Evolutionary conservation across 1,140 invertebrate species (phyloP), one percentile per base, ranked within the genome.

Genomic region (Lordiphosa clarofinis): DNA sequence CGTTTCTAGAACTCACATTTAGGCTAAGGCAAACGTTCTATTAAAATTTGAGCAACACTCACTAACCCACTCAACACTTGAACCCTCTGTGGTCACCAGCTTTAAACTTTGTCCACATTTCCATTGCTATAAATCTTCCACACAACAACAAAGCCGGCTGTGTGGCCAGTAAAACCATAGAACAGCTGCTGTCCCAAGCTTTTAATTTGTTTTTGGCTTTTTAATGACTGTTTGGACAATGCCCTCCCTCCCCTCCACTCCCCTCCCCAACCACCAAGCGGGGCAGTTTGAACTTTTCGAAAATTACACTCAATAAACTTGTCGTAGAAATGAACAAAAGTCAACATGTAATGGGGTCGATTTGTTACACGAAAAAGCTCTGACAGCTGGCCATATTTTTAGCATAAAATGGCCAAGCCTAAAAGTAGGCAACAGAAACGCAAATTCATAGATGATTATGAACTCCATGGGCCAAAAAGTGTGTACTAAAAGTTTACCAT

Each of bases 11-110:
- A 38, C 63, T 46, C 24, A 56, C 58, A 57, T 52, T 70, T 73
- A 58, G 60, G 67, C 64, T 47, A 54, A 75, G 49, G 74, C 78
- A 86, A 75, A 49, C 72, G 74, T 84, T 84, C 78, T 48, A 84
- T 36, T 53, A 56, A 49, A 38, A 10, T 6, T 33, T 8, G 3
- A 24, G 40, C 28, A 8, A 31, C 5, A 31, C 28, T 31, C 7
- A 31, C 28, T 31, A 31, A 31, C 28, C 28, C 28, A 31, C 28
- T 31, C 28, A 31, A 31, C 28, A 31, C 28, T 31, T 31, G 28
- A 31, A 31, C 28, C 6, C 28, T 31, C 28, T 31, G 28, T 31
- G 28, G 28, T 31, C 37, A 12, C 7, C 28, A 9, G 11, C 13
- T 4, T 46, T 31, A 4, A 46, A 46, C 24, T 46, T 46, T 46